Conservation (phyloP, 1,140 invertebrate species). For the Cotesia glomerata region DNA sequence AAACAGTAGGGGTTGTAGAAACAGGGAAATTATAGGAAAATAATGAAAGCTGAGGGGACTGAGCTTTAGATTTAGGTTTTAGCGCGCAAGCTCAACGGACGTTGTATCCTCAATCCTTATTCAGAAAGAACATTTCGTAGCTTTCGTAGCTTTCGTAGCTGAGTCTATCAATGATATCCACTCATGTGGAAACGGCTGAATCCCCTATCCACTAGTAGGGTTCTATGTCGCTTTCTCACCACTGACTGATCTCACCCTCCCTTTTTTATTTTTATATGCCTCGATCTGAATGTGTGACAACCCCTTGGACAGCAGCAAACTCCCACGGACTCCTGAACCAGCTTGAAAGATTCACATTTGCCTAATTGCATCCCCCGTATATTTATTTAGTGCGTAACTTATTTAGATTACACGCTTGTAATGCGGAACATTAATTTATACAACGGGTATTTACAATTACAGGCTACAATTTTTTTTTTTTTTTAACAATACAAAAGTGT, state of each 20-base stretch:
- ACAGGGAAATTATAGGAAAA: slow-evolving; percentile 62
- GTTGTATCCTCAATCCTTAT: slow-evolving; percentile 52
- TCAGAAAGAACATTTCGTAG: slow-evolving; percentile 41
- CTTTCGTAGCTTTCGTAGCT: slow-evolving; percentile 48
- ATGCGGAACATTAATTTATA: slow-evolving; percentile 41
- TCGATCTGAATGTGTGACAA: neutral
- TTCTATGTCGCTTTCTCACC: slow-evolving; percentile 23
- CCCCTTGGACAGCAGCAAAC: slow-evolving; percentile 18
- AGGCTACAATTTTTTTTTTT: no score
- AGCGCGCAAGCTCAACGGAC: slow-evolving; percentile 42
- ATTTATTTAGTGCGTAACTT: slow-evolving; percentile 56
- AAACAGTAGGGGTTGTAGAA: slow-evolving; percentile 30
- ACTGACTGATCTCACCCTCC: slow-evolving; percentile 30
- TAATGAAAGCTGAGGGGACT: slow-evolving; percentile 53
- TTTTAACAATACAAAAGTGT: no score
- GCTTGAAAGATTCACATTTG: slow-evolving; percentile 58
- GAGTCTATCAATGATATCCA: slow-evolving; percentile 57
- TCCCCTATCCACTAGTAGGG: slow-evolving; percentile 46
- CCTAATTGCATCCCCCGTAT: slow-evolving; percentile 57
- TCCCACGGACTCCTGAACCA: slow-evolving; percentile 48
- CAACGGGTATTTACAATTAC: neutral
- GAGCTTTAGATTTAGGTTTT: slow-evolving; percentile 24
- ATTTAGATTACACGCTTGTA: slow-evolving; percentile 54
- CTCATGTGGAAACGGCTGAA: slow-evolving; percentile 62
- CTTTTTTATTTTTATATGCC: slow-evolving; percentile 10